Evolutionary conservation across 2,113 vertebrate species (phyloP), one percentile per base, ranked within the genome.

Genomic region (Gyps fulvus): DNA sequence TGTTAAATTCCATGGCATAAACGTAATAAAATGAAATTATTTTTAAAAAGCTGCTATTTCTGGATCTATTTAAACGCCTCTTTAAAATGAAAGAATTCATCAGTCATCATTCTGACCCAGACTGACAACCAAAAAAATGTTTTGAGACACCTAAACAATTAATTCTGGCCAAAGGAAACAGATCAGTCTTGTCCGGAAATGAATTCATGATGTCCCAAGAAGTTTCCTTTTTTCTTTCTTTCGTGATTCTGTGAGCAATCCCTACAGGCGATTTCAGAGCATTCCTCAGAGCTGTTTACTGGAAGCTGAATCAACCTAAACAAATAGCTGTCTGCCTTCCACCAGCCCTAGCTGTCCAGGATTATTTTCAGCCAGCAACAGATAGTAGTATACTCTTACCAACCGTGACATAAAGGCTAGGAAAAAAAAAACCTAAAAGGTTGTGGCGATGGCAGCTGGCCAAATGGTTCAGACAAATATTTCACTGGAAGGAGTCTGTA

Each of bases 71-170:
- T 12, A n/a, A 69, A 63, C 11, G 5, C 20, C 42, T 63, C 38
- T 23, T 55, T 55, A 40, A 63, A 63, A 19, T 34, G 47, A 84
- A 61, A 43, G 36, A 8, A 13, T 29, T 21, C 11, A 5, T 20
- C 25, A 36, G 34, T 12, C 43, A 5, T 3, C 9, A 18, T 14
- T 38, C 40, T 9, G 66, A 34, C n/a, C 57, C 31, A 15, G 63
- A 8, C 0, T 9, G 31, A 31, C 27, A 26, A 26, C 43, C 3
- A 4, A 17, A n/a, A 42, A 38, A 43, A n/a, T 0, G 2, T 12
- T n/a, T 7, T 6, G 6, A 32, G 23, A n/a, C 3, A 23, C 54
- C 45, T 4, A 4, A 72, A n/a, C 7, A 5, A 52, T 23, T 32
- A 43, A 31, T 21, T 19, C 36, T 21, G 63, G 11, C 36, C 57